Conservation (phyloP, 2,797 vertebrate genomes). For the Trachops cirrhosus region DNA sequence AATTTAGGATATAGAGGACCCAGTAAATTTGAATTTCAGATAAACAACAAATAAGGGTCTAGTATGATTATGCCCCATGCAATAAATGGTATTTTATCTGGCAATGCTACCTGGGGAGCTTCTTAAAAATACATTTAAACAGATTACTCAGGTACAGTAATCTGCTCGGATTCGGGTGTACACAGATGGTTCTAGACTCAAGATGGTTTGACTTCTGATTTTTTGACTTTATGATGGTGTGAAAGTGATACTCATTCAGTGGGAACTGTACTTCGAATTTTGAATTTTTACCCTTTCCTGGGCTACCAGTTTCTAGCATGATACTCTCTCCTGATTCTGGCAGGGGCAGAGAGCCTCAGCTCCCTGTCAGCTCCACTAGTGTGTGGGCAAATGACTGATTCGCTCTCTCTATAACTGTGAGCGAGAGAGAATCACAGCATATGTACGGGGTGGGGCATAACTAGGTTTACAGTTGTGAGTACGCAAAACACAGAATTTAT, state of each 20-base stretch:
- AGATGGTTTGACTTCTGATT: not conserved
- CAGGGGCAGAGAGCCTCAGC: not conserved
- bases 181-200: not conserved
- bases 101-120: not conserved
- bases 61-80: not conserved
- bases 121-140: not conserved
- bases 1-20: not conserved
- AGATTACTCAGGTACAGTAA: not conserved
- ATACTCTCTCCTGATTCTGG: not conserved
- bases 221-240: not conserved
- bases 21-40: not conserved
- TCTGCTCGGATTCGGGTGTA: not conserved
- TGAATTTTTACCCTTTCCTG: not conserved
- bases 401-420: not conserved
- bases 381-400: not conserved
- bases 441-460: not conserved
- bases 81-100: not conserved
- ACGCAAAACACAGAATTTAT: not conserved
- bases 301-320: not conserved
- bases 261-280: not conserved
- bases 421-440: too few species aligned
- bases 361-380: not conserved
- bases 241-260: not conserved
- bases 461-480: not conserved
- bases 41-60: not conserved